Conservation (phyloP, 2,797 vertebrate species). For the Thaleichthys pacificus region DNA sequence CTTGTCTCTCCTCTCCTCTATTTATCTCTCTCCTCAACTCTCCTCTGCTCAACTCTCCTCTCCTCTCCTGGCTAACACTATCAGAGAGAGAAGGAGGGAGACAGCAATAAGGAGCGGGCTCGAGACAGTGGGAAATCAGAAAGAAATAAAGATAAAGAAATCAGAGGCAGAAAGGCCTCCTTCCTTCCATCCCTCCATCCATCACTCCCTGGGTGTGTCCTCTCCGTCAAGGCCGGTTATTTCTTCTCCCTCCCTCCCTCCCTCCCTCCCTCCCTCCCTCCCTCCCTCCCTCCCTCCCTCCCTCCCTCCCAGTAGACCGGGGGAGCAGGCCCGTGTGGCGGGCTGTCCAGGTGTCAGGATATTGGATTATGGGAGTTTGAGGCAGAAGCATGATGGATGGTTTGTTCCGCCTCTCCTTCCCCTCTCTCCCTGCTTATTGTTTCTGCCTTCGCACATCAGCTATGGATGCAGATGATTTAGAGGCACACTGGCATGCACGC, state of each 20-base stretch:
- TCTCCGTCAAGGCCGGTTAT: too few relatives aligned
- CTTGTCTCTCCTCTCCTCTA: not conserved
- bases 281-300: too few relatives aligned
- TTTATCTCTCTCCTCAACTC: not conserved
- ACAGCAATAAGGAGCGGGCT: not conserved
- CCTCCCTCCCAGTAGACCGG: not conserved
- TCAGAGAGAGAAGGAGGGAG: not conserved
- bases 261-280: not conserved
- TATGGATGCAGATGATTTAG: constrained; percentile 43
- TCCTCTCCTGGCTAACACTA: not conserved
- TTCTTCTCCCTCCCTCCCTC: too few relatives aligned
- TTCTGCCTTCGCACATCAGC: constrained; percentile 22
- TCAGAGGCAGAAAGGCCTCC: not conserved
- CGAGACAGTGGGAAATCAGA: not conserved
- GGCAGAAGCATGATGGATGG: constrained; percentile 42
- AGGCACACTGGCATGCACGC: not conserved
- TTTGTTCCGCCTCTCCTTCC: not conserved
- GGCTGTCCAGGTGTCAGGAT: not conserved
- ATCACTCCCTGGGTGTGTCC: not conserved
- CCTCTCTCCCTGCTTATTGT: constrained; percentile 42
- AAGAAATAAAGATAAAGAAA: not conserved
- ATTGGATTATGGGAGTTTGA: constrained; percentile 10
- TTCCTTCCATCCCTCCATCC: constrained; percentile 1
- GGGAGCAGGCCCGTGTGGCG: not conserved
- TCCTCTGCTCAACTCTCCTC: too few relatives aligned